Conservation (phyloP, 1,140 invertebrate genomes). For the Drosophila arawakana region DNA sequence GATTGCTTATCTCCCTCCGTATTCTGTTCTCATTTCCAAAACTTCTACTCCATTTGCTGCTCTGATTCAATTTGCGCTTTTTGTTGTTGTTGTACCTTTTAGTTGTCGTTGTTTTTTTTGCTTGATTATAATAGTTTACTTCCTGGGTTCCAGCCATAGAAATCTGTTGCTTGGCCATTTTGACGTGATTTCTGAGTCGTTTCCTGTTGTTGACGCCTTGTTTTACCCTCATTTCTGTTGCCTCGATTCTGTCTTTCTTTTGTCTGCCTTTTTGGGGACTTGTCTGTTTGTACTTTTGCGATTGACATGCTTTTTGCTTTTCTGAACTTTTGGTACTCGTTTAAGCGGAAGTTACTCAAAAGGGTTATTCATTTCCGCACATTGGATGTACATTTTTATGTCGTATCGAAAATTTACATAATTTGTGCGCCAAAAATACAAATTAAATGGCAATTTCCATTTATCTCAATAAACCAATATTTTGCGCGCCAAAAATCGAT, state of each 20-base stretch:
- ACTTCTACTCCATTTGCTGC: background rate
- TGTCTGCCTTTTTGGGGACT: slow-evolving; percentile 43
- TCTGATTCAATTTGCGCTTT: slow-evolving; percentile 78
- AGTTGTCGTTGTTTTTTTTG: slow-evolving; percentile 19
- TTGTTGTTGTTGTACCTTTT: slow-evolving; percentile 58
- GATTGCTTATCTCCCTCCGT: slow-evolving; percentile 71
- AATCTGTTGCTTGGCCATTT: slow-evolving; percentile 61
- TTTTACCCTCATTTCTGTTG: slow-evolving; percentile 17
- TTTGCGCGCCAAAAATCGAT: slow-evolving; percentile 60
- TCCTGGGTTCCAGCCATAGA: slow-evolving; percentile 64
- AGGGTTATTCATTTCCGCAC: slow-evolving; percentile 57
- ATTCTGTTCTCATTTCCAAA: background rate
- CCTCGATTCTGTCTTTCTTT: slow-evolving; percentile 11
- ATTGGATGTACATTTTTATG: slow-evolving; percentile 9
- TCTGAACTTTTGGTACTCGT: slow-evolving; percentile 72
- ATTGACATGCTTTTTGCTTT: slow-evolving; percentile 78
- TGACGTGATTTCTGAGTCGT: slow-evolving; percentile 83
- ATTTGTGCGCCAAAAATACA: slow-evolving; percentile 59
- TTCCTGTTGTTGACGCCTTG: slow-evolving; percentile 72
- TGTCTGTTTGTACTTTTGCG: slow-evolving; percentile 63
- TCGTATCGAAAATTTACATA: slow-evolving; percentile 60
- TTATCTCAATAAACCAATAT: slow-evolving; percentile 9
- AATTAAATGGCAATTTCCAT: slow-evolving; percentile 22
- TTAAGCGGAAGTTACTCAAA: slow-evolving; percentile 64
- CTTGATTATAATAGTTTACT: slow-evolving; percentile 74